Evolutionary conservation across 2,113 vertebrate species (phyloP).

Genomic region (Artemisiospiza belli): DNA sequence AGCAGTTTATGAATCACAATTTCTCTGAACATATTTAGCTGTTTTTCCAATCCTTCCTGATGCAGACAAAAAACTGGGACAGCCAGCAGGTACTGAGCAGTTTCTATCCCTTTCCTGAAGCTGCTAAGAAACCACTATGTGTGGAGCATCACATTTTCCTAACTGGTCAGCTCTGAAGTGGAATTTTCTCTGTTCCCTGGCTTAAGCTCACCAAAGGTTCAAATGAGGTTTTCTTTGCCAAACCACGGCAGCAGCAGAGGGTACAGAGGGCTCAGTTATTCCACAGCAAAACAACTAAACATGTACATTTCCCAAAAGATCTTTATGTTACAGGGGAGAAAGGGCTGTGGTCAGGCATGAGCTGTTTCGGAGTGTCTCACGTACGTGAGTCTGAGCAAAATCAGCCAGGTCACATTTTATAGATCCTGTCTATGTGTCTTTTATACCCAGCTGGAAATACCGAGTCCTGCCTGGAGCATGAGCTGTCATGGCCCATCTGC

Average conservation of each 20-base stretch:
- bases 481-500: not conserved
- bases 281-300: constrained; percentile 44
- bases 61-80: constrained; percentile 31
- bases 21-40: constrained; percentile 39
- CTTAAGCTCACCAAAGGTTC: constrained; percentile 26
- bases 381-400: not conserved
- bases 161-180: constrained; percentile 38
- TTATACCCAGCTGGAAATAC: constrained; percentile 10
- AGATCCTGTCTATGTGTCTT: not conserved
- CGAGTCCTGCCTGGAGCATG: not conserved
- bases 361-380: not conserved
- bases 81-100: constrained; percentile 42
- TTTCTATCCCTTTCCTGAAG: constrained; percentile 33
- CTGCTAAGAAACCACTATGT: constrained; percentile 43
- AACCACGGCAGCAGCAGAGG: constrained; percentile 40
- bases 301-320: constrained; percentile 17
- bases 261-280: constrained; percentile 40
- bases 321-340: not conserved
- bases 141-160: constrained; percentile 61
- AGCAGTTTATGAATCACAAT: constrained; percentile 51
- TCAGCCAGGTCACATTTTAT: not conserved
- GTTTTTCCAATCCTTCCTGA: constrained; percentile 24
- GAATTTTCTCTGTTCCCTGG: constrained; percentile 64
- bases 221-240: constrained; percentile 18
- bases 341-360: not conserved